These are phyloP conservation scores for Pedicia rivosa DNA, from an alignment of 2,888 invertebrate species.

Conservation along the genomic window DNA sequence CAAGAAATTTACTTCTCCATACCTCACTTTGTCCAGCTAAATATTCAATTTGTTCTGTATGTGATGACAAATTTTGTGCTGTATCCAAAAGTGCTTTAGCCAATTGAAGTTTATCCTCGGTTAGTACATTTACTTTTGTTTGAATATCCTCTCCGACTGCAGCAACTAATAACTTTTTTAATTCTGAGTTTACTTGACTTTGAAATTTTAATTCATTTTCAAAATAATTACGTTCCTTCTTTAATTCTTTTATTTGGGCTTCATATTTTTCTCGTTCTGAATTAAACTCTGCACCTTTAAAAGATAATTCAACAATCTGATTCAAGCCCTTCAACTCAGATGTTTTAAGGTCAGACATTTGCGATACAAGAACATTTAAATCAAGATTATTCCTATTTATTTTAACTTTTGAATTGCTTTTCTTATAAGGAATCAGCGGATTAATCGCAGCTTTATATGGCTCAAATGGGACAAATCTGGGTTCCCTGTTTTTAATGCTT, in stretches of 20 bases:
- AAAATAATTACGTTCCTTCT: constrained; percentile 51
- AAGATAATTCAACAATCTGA: constrained; percentile 22
- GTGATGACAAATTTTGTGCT: constrained; percentile 68
- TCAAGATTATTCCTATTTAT: constrained; percentile 41
- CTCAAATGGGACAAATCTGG: constrained; percentile 77
- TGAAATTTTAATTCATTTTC: constrained; percentile 76
- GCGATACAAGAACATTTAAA: constrained; percentile 47
- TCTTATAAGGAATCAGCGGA: constrained; percentile 46
- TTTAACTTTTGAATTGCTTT: constrained; percentile 15
- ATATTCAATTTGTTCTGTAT: constrained; percentile 88
- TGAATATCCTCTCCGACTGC: constrained; percentile 91
- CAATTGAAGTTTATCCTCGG: constrained; percentile 81
- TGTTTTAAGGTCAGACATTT: constrained; percentile 53
- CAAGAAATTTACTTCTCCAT: constrained; percentile 92
- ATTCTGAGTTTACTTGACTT: constrained; percentile 77
- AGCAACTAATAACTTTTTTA: constrained; percentile 84
- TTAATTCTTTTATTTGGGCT: constrained; percentile 42
- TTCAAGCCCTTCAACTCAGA: constrained; percentile 44
- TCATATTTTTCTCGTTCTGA: constrained; percentile 21
- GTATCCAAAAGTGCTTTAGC: constrained; percentile 73
- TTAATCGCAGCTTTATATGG: constrained; percentile 75
- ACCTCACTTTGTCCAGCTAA: constrained; percentile 89
- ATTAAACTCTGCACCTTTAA: background rate
- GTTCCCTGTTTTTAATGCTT: constrained; percentile 34
- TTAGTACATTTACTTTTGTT: constrained; percentile 73